phyloP scores from a whole-genome alignment of 2,797 vertebrate genomes.

The Gymnocypris eckloni region DNA sequence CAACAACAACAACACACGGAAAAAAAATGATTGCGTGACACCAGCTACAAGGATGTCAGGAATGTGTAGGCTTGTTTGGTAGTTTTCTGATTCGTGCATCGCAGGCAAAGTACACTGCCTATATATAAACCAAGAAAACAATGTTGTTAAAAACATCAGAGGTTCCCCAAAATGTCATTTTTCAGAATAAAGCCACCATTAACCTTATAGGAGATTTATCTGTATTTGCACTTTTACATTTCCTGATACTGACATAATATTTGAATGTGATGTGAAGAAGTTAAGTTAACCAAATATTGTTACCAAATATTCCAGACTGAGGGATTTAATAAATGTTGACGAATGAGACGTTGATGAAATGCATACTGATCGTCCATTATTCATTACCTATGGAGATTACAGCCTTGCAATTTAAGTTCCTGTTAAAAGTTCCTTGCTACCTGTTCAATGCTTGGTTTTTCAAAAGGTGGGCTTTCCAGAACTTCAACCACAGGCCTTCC shows the following conservation, averaged over 20 bases:
- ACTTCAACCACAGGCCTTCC: slow-evolving; percentile 95
- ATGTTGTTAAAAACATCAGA: background rate
- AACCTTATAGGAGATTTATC: background rate
- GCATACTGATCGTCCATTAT: background rate
- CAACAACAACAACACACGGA: slow-evolving; percentile 11
- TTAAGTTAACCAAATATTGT: background rate
- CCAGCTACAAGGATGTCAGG: background rate
- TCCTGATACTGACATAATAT: background rate
- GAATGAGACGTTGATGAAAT: background rate
- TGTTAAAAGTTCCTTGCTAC: too few relatives aligned
- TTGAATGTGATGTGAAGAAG: background rate
- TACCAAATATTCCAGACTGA: background rate
- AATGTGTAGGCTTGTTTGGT: background rate
- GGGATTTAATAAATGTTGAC: background rate
- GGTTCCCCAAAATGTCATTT: background rate
- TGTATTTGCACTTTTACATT: background rate
- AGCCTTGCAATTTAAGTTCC: background rate
- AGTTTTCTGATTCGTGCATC: background rate
- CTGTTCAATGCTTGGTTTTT: slow-evolving; percentile 98
- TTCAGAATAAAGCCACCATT: background rate
- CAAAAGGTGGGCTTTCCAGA: slow-evolving; percentile 95
- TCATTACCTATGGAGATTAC: background rate
- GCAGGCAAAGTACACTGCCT: background rate
- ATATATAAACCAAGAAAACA: background rate
- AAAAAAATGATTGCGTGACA: background rate